Evolutionary conservation across 2,113 vertebrate species (phyloP).

Genomic region (Mirza zaza): DNA sequence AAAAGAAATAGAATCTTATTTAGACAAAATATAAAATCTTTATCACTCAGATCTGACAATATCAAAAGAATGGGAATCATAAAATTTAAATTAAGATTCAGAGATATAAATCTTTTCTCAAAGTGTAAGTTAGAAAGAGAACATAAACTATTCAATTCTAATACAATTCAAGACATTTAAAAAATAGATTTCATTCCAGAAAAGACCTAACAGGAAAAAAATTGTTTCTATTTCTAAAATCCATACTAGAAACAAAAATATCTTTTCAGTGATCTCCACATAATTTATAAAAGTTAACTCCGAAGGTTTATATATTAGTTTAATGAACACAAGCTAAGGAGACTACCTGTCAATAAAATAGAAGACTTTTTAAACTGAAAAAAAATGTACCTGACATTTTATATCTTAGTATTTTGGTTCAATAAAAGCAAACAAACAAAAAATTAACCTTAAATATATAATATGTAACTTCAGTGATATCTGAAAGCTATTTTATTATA

Average conservation of each 20-base stretch:
- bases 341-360: constrained; percentile 35
- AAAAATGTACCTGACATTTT: not conserved
- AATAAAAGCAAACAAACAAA: constrained; percentile 19
- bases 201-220: not conserved
- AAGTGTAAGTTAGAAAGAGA: constrained; percentile 2
- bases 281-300: constrained; percentile 31
- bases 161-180: constrained; percentile 32
- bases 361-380: constrained; percentile 31
- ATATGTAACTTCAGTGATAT: constrained; percentile 5
- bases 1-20: not conserved
- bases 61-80: constrained; percentile 10
- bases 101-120: not conserved
- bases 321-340: constrained; percentile 9
- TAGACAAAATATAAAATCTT: not conserved
- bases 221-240: not conserved
- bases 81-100: constrained; percentile 57
- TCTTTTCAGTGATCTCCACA: not conserved
- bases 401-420: not conserved
- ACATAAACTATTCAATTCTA: constrained; percentile 16
- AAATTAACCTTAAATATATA: constrained; percentile 27
- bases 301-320: not conserved
- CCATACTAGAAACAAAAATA: not conserved
- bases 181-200: constrained; percentile 15
- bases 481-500: constrained; percentile 55
- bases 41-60: not conserved